These are phyloP conservation scores for Hystrix cristata DNA, from an alignment of 2,113 vertebrate species.

Conservation along the genomic window DNA sequence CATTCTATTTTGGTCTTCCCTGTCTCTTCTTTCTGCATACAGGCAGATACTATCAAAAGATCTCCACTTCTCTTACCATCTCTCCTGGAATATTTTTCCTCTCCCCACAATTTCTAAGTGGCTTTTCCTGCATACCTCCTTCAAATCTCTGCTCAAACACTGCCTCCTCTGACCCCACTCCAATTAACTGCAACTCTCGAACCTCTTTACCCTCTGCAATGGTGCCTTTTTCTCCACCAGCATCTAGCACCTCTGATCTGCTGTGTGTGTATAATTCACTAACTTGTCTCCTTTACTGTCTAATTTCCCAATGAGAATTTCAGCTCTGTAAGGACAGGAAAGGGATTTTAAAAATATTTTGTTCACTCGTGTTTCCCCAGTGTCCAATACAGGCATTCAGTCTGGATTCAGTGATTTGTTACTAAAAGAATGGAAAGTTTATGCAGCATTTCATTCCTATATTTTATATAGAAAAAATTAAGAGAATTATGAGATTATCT, in stretches of 20 bases:
- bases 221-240: background rate
- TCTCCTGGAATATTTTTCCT: background rate
- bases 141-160: background rate
- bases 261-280: background rate
- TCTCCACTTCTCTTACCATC: no score
- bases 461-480: background rate
- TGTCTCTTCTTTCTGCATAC: background rate
- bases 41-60: background rate
- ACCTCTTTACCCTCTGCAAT: background rate
- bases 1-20: background rate
- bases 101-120: accelerated
- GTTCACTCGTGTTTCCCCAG: background rate
- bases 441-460: background rate
- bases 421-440: background rate
- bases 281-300: background rate
- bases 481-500: background rate
- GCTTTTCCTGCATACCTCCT: background rate
- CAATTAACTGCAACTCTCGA: background rate
- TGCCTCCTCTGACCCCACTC: background rate
- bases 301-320: background rate
- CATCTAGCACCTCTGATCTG: background rate
- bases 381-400: background rate
- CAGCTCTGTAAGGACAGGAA: background rate
- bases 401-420: background rate
- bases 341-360: background rate